Evolutionary conservation across 1,140 invertebrate genomes (phyloP).

Genomic region (Stenopsyche tienmushanensis): DNA sequence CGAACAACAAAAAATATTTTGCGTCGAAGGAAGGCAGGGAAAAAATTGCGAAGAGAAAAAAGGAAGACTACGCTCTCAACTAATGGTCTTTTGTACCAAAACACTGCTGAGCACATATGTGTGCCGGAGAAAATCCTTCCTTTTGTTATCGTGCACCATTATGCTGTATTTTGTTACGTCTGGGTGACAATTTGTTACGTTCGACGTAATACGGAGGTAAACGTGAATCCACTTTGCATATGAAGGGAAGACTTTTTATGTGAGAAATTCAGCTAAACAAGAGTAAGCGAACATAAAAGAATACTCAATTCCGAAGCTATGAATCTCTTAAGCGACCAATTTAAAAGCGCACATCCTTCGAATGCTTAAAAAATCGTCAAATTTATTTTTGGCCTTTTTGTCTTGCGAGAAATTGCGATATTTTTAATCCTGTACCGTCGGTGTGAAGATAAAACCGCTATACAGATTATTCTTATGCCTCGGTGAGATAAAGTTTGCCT

Average conservation of each 20-base stretch:
- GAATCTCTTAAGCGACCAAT: no score
- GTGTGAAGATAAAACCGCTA: no score
- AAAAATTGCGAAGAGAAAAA: background rate
- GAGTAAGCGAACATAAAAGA: no score
- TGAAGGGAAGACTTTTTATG: conserved; percentile 26
- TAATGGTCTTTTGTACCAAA: conserved; percentile 21
- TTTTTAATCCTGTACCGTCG: no score
- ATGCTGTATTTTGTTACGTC: conserved; percentile 31
- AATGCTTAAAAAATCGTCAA: no score
- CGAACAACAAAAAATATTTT: conserved; percentile 9
- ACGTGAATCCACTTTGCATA: conserved; percentile 36
- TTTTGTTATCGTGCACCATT: conserved; percentile 30
- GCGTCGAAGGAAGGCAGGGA: background rate
- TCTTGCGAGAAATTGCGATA: no score
- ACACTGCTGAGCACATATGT: background rate
- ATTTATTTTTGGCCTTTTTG: no score
- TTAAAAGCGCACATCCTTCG: no score
- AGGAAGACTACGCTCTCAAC: background rate
- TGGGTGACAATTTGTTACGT: conserved; percentile 36
- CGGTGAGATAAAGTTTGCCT: conserved; percentile 1
- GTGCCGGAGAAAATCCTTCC: conserved; percentile 26
- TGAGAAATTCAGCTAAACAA: background rate
- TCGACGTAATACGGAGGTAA: conserved; percentile 29
- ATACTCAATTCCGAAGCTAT: no score
- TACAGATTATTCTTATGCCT: conserved; percentile 5